Percentiles rank a stretch among this genome's conserved stretches.
Conservation (phyloP, 2,888 invertebrate species). For the Pediacus dermestoides region DNA sequence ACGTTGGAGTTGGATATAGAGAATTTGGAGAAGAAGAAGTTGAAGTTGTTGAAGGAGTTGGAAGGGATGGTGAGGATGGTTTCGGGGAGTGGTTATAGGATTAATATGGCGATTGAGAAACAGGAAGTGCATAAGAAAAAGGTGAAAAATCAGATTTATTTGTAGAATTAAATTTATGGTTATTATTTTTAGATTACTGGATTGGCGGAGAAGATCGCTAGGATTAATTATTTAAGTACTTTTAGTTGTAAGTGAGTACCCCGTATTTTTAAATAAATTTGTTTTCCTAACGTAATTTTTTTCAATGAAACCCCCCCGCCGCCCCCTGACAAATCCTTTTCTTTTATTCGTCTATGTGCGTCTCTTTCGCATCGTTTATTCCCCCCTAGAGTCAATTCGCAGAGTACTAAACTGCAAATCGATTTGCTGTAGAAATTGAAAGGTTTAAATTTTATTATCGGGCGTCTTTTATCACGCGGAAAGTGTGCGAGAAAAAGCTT, state of each 20-base stretch:
- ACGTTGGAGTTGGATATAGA: slow-evolving; percentile 36
- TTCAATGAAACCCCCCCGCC: too few species aligned
- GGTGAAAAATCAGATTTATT: too few species aligned
- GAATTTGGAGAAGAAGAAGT: slow-evolving; percentile 40
- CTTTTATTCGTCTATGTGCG: too few species aligned
- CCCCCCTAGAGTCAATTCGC: too few species aligned
- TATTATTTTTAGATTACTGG: too few species aligned
- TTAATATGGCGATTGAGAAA: slow-evolving; percentile 36
- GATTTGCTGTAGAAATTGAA: slow-evolving; percentile 26
- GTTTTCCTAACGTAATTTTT: too few species aligned
- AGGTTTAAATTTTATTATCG: slow-evolving; percentile 30
- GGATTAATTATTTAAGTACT: too few species aligned
- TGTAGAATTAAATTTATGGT: slow-evolving; percentile 4
- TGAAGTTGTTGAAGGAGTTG: slow-evolving; percentile 42
- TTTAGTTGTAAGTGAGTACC: too few species aligned
- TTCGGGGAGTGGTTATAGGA: slow-evolving; percentile 35
- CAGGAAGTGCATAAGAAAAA: slow-evolving; percentile 41
- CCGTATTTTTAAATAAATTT: too few species aligned
- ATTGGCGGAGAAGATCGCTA: too few species aligned
- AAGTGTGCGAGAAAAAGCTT: slow-evolving; percentile 4
- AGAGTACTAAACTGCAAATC: slow-evolving; percentile 23
- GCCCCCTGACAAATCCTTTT: too few species aligned
- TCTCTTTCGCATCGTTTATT: too few species aligned
- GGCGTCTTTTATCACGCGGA: slow-evolving; percentile 21
- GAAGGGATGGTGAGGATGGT: slow-evolving; percentile 41